These are phyloP conservation scores for Pollenia griseotomentosa DNA, from an alignment of 2,888 invertebrate genomes.

Conservation along the genomic window DNA sequence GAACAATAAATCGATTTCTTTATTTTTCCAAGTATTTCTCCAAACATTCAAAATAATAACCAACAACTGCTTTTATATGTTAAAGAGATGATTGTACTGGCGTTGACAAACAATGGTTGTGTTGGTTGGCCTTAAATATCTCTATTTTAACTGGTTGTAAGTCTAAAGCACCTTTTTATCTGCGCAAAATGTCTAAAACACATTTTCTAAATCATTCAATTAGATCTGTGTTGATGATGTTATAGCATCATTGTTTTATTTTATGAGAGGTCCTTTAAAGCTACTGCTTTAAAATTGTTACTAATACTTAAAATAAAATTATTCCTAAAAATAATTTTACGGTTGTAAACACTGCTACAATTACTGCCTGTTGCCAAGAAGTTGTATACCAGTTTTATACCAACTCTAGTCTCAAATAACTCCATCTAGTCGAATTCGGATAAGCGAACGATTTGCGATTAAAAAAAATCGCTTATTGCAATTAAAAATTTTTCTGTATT, in stretches of 20 bases:
- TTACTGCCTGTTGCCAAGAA: no score
- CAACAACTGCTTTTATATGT: constrained; percentile 10
- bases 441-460: no score
- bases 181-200: constrained; percentile 24
- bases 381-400: no score
- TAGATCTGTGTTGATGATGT: constrained; percentile 12
- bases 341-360: no score
- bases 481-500: no score
- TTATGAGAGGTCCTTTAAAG: not conserved
- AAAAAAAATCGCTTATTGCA: no score
- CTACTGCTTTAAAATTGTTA: constrained; percentile 9
- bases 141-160: constrained; percentile 28
- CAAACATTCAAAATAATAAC: constrained; percentile 3
- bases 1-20: constrained; percentile 33
- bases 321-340: no score
- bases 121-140: constrained; percentile 17
- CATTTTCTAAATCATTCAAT: constrained; percentile 42
- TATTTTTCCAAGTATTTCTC: not conserved
- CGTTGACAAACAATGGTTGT: constrained; percentile 38
- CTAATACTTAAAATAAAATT: not conserved
- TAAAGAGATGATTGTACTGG: not conserved
- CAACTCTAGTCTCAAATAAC: no score
- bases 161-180: constrained; percentile 41
- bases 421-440: no score
- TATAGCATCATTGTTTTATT: constrained; percentile 25